Conservation (phyloP, 2,113 vertebrate genomes). For the Synchiropus splendidus region DNA sequence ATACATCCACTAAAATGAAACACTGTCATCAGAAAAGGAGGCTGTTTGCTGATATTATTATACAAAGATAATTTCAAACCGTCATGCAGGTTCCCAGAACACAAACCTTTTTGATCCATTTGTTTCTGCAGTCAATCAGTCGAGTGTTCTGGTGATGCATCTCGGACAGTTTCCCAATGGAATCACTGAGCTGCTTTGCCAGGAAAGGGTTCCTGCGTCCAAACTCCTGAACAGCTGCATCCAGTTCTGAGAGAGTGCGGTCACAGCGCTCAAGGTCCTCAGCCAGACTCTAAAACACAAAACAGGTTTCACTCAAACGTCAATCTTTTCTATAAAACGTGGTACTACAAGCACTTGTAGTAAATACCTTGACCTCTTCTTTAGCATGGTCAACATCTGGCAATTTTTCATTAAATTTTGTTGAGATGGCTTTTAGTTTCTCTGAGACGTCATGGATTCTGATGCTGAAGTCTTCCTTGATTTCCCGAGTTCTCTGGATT, state of each 20-base stretch:
- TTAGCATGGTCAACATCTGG: conserved; percentile 76
- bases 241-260: conserved; percentile 73
- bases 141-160: conserved; percentile 77
- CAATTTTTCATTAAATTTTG: conserved; percentile 79
- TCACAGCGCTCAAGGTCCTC: conserved; percentile 79
- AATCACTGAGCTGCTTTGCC: conserved; percentile 76
- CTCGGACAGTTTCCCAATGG: conserved; percentile 75
- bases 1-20: too few species aligned
- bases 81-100: background rate
- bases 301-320: background rate
- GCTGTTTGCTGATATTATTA: too few species aligned
- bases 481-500: conserved; percentile 74
- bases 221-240: conserved; percentile 77
- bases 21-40: too few species aligned
- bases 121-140: conserved; percentile 73
- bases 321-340: too few species aligned
- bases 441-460: conserved; percentile 76
- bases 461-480: conserved; percentile 74
- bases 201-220: conserved; percentile 71
- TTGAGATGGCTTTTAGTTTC: conserved; percentile 72
- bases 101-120: conserved; percentile 80
- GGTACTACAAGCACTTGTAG: background rate
- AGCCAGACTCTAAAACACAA: conserved; percentile 63
- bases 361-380: conserved; percentile 77
- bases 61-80: too few species aligned